Evolutionary conservation across 2,888 invertebrate species (phyloP).

Genomic region (Clunio marinus): DNA sequence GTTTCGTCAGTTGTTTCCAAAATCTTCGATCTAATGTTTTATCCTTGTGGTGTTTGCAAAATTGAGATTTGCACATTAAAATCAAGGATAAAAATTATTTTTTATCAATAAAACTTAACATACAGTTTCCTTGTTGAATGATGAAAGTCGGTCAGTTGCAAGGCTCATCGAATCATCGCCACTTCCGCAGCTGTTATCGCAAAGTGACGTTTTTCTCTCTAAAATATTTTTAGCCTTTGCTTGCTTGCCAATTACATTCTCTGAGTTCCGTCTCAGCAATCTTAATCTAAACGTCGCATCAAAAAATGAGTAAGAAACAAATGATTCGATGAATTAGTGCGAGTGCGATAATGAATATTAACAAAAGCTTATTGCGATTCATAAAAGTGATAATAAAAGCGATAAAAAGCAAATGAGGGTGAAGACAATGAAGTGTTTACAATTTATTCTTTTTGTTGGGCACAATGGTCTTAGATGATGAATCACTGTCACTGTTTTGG

Average conservation of each 20-base stretch:
- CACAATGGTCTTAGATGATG: conserved; percentile 34
- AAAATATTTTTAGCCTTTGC: conserved; percentile 2
- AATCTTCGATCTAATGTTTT: conserved; percentile 66
- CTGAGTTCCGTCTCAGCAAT: conserved; percentile 36
- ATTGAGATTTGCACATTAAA: not conserved
- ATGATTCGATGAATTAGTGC: not conserved
- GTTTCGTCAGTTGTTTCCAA: conserved; percentile 74
- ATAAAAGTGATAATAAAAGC: not conserved
- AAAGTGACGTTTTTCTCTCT: not conserved
- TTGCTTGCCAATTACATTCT: not conserved
- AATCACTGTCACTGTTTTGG: conserved; percentile 48
- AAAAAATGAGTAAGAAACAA: not conserved
- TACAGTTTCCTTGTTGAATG: conserved; percentile 27
- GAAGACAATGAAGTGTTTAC: conserved; percentile 35
- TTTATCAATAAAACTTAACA: conserved; percentile 20
- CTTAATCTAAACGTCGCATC: conserved; percentile 17
- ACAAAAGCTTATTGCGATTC: not conserved
- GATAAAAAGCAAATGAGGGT: not conserved
- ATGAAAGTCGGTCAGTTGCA: not conserved
- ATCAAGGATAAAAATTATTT: not conserved
- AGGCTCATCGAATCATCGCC: conserved; percentile 18
- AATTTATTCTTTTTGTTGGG: conserved; percentile 39
- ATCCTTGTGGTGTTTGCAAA: conserved; percentile 57
- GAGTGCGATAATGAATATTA: not conserved
- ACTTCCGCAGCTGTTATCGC: conserved; percentile 13